These are phyloP conservation scores for Glyptemys insculpta DNA, from an alignment of 2,797 vertebrate species.

Conservation along the genomic window DNA sequence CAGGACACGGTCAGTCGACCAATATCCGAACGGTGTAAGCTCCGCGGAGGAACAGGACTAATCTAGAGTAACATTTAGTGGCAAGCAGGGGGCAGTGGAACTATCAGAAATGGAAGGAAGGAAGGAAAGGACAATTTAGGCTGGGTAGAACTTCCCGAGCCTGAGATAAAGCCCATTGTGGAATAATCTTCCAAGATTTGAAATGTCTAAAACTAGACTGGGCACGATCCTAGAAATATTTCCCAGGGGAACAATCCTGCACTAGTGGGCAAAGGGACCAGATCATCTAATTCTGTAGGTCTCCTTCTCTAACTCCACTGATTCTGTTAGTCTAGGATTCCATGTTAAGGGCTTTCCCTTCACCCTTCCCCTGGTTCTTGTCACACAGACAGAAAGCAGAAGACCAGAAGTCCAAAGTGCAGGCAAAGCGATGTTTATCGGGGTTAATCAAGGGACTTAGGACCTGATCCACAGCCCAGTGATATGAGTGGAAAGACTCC, in stretches of 20 bases:
- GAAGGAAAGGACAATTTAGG: not conserved
- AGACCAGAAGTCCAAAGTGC: no score
- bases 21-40: not conserved
- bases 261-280: not conserved
- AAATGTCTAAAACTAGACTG: not conserved
- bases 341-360: no score
- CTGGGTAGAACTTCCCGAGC: not conserved
- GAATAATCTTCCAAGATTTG: not conserved
- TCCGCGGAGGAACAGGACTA: not conserved
- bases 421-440: no score
- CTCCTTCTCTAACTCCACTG: not conserved
- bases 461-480: not conserved
- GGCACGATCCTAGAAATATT: not conserved
- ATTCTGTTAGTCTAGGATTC: not conserved
- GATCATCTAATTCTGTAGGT: fast-evolving
- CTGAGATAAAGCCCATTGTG: not conserved
- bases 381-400: no score
- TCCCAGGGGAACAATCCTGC: no score
- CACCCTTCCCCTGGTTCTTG: no score
- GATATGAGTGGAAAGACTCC: not conserved
- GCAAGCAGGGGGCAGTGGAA: not conserved
- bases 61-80: not conserved
- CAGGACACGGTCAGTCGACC: not conserved
- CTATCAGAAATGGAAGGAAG: not conserved
- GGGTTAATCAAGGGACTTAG: not conserved